Conservation (phyloP, 1,140 invertebrate genomes). For the Diploscapter pachys region DNA sequence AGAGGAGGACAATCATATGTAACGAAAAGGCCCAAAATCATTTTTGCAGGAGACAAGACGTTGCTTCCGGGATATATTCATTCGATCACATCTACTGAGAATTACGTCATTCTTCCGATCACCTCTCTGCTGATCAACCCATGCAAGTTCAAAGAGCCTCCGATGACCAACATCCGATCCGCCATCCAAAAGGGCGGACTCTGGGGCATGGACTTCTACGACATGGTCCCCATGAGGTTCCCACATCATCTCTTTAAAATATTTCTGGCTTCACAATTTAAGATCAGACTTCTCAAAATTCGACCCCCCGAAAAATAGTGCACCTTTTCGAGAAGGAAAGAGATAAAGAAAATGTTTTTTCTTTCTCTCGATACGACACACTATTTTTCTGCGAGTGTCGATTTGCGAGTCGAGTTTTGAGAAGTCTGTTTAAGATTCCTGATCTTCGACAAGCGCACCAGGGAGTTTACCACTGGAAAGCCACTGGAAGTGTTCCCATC, state of each 20-base stretch:
- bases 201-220: slow-evolving; percentile 59
- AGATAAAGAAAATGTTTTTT: slow-evolving; percentile 1
- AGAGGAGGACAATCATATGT: no score
- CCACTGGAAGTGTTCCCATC: slow-evolving; percentile 58
- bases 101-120: slow-evolving; percentile 54
- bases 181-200: slow-evolving; percentile 55
- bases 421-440: slow-evolving; percentile 46
- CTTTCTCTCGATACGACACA: no score
- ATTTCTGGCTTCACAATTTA: no score
- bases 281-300: background rate
- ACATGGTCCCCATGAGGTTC: slow-evolving; percentile 58
- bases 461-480: slow-evolving; percentile 50
- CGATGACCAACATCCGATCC: slow-evolving; percentile 42
- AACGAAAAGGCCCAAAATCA: background rate
- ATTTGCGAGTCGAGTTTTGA: no score
- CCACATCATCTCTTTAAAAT: background rate
- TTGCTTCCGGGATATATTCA: slow-evolving; percentile 56
- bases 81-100: slow-evolving; percentile 58
- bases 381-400: no score
- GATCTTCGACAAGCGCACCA: slow-evolving; percentile 54
- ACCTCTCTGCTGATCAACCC: slow-evolving; percentile 57
- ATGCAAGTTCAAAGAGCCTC: slow-evolving; percentile 58
- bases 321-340: background rate
- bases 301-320: no score
- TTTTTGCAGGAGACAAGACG: slow-evolving; percentile 53